These are phyloP conservation scores for Tachysurus fulvidraco DNA, from an alignment of 2,113 vertebrate genomes.

Conservation along the genomic window DNA sequence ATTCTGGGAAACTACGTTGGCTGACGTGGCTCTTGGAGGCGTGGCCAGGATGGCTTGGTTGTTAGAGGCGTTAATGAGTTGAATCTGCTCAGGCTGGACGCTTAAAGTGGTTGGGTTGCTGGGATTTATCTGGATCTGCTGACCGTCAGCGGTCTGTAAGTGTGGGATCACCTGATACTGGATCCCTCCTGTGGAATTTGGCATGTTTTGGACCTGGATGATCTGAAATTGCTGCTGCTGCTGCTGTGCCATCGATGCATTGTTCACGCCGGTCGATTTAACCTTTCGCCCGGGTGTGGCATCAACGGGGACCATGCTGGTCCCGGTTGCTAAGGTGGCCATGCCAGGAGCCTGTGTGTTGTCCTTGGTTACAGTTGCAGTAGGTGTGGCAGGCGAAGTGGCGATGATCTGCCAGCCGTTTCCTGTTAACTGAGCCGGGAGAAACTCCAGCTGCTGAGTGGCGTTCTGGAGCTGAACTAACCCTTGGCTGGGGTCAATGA, in stretches of 20 bases:
- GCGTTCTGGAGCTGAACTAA: conserved; percentile 90
- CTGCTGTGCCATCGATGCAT: conserved; percentile 66
- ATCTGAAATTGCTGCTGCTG: conserved; percentile 85
- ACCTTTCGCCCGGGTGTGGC: conserved; percentile 84
- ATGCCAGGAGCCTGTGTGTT: conserved; percentile 81
- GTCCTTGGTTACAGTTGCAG: conserved; percentile 88
- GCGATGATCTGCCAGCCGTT: conserved; percentile 97
- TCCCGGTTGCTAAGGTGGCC: conserved; percentile 74
- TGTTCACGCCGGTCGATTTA: conserved; percentile 71
- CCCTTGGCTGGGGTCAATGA: conserved; percentile 91
- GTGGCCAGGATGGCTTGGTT: conserved; percentile 88
- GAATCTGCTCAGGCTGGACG: conserved; percentile 85
- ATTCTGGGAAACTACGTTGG: conserved; percentile 85
- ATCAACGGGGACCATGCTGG: conserved; percentile 69
- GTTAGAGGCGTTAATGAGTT: conserved; percentile 89
- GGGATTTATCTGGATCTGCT: conserved; percentile 92
- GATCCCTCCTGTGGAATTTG: conserved; percentile 85
- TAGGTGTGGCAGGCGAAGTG: conserved; percentile 80
- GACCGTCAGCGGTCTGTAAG: conserved; percentile 91
- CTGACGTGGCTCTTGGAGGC: conserved; percentile 78
- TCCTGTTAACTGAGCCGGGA: conserved; percentile 93
- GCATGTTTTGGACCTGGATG: conserved; percentile 88
- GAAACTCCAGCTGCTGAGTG: conserved; percentile 92
- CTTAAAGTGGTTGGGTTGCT: conserved; percentile 79
- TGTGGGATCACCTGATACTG: conserved; percentile 99